A percentile compares a stretch with the other conserved stretches of the same genome.
Evolutionary conservation across 2,888 invertebrate species (phyloP).

Genomic region (Belgica antarctica): DNA sequence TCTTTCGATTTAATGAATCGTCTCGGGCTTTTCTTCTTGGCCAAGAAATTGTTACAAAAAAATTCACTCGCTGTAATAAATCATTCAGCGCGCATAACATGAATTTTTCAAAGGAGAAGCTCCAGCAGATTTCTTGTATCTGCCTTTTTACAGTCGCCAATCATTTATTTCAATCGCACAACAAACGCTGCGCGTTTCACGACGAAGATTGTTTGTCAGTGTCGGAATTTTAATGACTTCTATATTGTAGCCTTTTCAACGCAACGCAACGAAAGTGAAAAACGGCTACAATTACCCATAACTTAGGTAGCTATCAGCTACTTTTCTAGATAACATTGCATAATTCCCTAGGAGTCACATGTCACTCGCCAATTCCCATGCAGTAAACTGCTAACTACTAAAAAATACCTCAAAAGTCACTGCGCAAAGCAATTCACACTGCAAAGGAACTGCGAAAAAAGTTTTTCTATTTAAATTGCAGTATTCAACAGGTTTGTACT

Average conservation of each 20-base stretch:
- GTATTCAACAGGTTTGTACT: conserved; percentile 33
- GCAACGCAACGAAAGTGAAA: too few species aligned
- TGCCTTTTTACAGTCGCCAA: background rate
- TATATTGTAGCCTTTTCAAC: too few species aligned
- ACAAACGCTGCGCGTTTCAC: background rate
- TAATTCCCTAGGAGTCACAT: too few species aligned
- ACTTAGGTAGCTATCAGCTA: too few species aligned
- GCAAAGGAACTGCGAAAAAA: background rate
- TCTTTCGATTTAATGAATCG: conserved; percentile 1
- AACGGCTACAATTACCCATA: conserved; percentile 14
- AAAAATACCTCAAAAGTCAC: background rate
- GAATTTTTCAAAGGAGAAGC: conserved; percentile 2
- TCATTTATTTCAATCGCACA: conserved; percentile 20
- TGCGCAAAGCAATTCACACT: background rate
- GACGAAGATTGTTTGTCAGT: background rate
- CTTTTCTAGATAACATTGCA: too few species aligned
- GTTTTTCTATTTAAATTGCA: conserved; percentile 21
- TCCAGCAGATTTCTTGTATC: background rate
- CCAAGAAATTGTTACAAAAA: background rate
- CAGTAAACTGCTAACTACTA: background rate
- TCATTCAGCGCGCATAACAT: conserved; percentile 16
- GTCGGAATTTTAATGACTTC: conserved; percentile 18
- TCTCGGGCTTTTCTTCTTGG: background rate
- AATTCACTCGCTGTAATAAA: conserved; percentile 8
- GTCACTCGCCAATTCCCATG: too few species aligned